phyloP scores from a whole-genome alignment of 2,888 invertebrate genomes.

The Drosophila hamatofila region DNA sequence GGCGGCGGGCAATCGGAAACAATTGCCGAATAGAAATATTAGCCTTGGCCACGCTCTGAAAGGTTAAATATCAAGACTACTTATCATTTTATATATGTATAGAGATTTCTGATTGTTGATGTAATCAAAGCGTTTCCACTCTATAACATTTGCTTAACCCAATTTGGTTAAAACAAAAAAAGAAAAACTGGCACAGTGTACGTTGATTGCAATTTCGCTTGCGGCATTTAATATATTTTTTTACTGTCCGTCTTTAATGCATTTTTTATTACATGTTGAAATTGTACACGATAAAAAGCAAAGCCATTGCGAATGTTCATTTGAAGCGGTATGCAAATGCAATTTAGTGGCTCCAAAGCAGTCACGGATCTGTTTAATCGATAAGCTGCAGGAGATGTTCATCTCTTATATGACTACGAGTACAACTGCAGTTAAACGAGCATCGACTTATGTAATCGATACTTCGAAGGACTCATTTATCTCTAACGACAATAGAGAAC shows the following conservation, averaged over 20 bases:
- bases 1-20: conserved; percentile 29
- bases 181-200: background rate
- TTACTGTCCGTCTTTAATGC: conserved; percentile 31
- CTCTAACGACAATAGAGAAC: background rate
- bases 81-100: background rate
- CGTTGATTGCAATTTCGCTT: conserved; percentile 7
- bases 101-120: conserved; percentile 7
- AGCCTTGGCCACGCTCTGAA: conserved; percentile 45
- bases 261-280: conserved; percentile 33
- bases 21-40: conserved; percentile 23
- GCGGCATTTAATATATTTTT: conserved; percentile 13
- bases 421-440: background rate
- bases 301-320: conserved; percentile 1
- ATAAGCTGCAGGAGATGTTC: background rate
- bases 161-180: conserved; percentile 24
- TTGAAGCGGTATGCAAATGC: conserved; percentile 2
- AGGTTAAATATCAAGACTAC: conserved; percentile 11
- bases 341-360: background rate
- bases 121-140: conserved; percentile 19
- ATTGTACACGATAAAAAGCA: conserved; percentile 3
- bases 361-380: conserved; percentile 11
- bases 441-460: background rate
- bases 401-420: background rate
- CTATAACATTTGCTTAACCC: conserved; percentile 23
- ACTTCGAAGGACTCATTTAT: background rate